Base-by-base conservation (phyloP, 1,140 invertebrate genomes). In the Ips nitidus region DNA sequence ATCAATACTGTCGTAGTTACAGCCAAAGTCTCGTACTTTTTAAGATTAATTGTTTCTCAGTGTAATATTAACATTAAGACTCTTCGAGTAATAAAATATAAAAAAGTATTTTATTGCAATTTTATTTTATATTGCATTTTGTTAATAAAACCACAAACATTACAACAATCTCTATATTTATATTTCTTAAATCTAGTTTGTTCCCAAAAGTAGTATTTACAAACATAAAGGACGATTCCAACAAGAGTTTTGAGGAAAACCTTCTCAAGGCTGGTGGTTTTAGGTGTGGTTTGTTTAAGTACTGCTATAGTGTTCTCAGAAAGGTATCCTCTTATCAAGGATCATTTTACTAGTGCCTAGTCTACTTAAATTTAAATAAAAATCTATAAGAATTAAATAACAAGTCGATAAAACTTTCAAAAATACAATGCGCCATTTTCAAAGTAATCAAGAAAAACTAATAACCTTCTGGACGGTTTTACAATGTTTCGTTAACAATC, bases 321-420 rank as follows among this genome's bases (percentile, higher is more conserved):
- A 50, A 37, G 53, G 6, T 56, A 22, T 56, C 53, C 1, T 2
- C 7, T 56, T 36, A 38, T 37, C 6, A 3, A 2, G 53, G 4
- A 39, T 22, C 42, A 50, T 22, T 2, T 22, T 2, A 50, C 53
- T 50, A 50, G 22, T 2, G 22, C 45, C 45, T 50, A 50, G 22
- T 22, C 22, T 22, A 22, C 22, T 22, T 22, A 22, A 22, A 22
- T 22, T 37, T 69, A 72, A 70, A 74, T 74, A 74, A 74, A 70
- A 62, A 65, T 64, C 70, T 74, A 70, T 74, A 72, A 70, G 62
- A 75, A 74, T 74, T 74, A 74, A 75, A 75, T 74, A 75, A 75
- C 73, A 75, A 72, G 70, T 71, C 62, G 66, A 75, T 75, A 75
- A 75, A 75, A 73, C 74, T 75, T 73, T 66, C 61, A 72, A 62